Percentiles rank a stretch among this genome's conserved stretches.
phyloP scores from a whole-genome alignment of 2,113 vertebrate species.

The Callorhinus ursinus region DNA sequence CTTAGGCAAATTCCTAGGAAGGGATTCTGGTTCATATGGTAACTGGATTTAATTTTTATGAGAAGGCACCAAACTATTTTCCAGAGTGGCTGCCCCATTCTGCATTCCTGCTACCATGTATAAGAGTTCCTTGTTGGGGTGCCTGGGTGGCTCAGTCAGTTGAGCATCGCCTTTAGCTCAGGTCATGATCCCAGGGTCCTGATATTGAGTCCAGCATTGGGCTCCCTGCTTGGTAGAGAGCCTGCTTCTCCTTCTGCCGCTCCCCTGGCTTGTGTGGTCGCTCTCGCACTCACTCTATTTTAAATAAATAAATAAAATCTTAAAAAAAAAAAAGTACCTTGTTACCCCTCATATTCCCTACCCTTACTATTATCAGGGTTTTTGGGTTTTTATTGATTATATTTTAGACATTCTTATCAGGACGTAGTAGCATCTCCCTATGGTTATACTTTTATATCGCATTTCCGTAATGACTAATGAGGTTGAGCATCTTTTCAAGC shows the following conservation, averaged over 20 bases:
- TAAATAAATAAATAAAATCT: too few relatives aligned
- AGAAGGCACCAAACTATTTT: not conserved
- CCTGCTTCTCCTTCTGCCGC: too few relatives aligned
- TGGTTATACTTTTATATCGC: not conserved
- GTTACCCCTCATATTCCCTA: not conserved
- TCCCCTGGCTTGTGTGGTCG: too few relatives aligned
- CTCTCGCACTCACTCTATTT: too few relatives aligned
- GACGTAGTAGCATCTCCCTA: rapidly evolving
- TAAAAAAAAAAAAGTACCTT: not conserved
- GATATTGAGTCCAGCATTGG: too few relatives aligned
- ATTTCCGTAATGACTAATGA: not conserved
- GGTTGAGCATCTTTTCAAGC: not conserved
- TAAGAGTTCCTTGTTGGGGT: not conserved
- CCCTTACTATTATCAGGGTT: rapidly evolving
- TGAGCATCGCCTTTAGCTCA: too few relatives aligned
- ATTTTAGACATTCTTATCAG: not conserved
- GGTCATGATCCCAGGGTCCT: too few relatives aligned
- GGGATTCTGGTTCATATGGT: not conserved
- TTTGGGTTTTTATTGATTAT: not conserved
- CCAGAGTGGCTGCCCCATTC: not conserved
- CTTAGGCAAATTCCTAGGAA: not conserved
- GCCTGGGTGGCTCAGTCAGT: too few relatives aligned
- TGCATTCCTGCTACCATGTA: rapidly evolving
- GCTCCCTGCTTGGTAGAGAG: too few relatives aligned
- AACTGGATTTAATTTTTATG: not conserved